phyloP scores from a whole-genome alignment of 2,888 invertebrate genomes.

The Sclerodermus sp. region DNA sequence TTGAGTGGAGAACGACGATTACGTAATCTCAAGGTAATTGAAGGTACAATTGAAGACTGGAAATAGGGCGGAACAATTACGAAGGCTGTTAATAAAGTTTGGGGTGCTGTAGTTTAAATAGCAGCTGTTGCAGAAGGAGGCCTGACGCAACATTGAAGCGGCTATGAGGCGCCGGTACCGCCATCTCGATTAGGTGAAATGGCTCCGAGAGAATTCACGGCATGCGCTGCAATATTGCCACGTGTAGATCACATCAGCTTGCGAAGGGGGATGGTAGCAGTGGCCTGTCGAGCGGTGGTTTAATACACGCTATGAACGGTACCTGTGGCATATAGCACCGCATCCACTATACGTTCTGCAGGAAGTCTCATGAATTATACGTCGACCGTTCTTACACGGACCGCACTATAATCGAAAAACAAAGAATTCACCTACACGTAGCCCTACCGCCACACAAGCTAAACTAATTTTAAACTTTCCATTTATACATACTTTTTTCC shows the following conservation, averaged over 20 bases:
- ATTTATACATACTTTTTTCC: too few relatives aligned
- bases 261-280: constrained; percentile 7
- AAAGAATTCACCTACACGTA: background rate
- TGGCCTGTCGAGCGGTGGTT: constrained; percentile 16
- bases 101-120: too few relatives aligned
- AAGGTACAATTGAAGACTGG: too few relatives aligned
- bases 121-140: too few relatives aligned
- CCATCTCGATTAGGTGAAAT: constrained; percentile 32
- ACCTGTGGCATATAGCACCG: background rate
- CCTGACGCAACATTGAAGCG: too few relatives aligned
- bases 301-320: constrained; percentile 22
- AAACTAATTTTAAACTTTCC: too few relatives aligned
- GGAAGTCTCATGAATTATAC: constrained; percentile 12
- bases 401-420: background rate
- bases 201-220: constrained; percentile 34
- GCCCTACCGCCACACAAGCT: too few relatives aligned
- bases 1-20: too few relatives aligned
- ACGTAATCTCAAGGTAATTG: too few relatives aligned
- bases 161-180: background rate
- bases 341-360: background rate
- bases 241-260: constrained; percentile 30
- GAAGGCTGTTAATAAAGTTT: too few relatives aligned
- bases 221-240: constrained; percentile 39
- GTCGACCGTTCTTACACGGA: background rate
- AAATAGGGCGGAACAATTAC: too few relatives aligned